A percentile compares a stretch with the other conserved stretches of the same genome.
Conservation (phyloP, 2,888 invertebrate species). For the Limnephilus lunatus region DNA sequence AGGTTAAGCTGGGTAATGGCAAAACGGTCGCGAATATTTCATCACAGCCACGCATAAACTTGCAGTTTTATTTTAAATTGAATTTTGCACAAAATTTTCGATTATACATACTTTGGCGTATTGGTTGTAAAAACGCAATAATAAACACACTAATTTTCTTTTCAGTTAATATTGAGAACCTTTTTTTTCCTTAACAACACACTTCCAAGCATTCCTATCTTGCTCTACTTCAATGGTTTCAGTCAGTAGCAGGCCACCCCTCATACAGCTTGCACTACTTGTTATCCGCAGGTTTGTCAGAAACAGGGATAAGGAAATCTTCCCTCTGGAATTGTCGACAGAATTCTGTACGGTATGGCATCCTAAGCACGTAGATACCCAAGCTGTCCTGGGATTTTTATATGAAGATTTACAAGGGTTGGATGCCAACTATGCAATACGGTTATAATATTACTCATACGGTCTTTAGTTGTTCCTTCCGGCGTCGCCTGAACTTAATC, state of each 20-base stretch:
- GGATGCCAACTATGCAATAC: background rate
- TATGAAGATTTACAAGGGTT: background rate
- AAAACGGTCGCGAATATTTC: too few relatives aligned
- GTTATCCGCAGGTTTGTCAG: background rate
- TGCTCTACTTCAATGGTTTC: background rate
- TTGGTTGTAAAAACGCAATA: too few relatives aligned
- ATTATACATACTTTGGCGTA: too few relatives aligned
- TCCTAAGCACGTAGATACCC: background rate
- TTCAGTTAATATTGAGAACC: background rate
- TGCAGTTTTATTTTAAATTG: too few relatives aligned
- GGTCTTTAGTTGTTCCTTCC: too few relatives aligned
- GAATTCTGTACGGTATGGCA: background rate
- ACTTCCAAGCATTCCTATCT: too few relatives aligned
- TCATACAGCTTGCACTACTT: background rate
- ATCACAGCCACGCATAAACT: too few relatives aligned
- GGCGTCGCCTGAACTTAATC: too few relatives aligned
- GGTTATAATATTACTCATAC: background rate
- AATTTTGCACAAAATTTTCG: too few relatives aligned
- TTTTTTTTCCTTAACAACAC: background rate
- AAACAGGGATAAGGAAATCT: background rate
- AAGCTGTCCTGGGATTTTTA: background rate
- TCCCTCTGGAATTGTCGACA: background rate
- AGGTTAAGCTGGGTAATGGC: too few relatives aligned
- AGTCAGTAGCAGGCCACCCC: background rate
- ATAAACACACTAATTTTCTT: too few relatives aligned